Evolutionary conservation across 2,888 invertebrate species (phyloP).

Genomic region (Allolobophora icterica): DNA sequence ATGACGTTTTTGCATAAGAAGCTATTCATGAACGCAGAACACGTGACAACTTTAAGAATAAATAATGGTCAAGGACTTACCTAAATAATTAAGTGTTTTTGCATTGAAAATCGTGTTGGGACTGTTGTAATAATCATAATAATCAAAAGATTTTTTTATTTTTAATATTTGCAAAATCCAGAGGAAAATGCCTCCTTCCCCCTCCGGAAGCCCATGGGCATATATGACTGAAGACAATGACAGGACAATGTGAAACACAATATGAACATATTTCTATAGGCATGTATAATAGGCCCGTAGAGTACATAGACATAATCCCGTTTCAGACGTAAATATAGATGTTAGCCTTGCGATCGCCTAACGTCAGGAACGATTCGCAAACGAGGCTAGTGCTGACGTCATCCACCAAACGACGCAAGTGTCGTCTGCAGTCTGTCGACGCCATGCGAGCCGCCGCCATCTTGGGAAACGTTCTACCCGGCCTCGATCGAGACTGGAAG

Average conservation of each 20-base stretch:
- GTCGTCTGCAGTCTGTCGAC: slow-evolving; percentile 7
- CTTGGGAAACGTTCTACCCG: slow-evolving; percentile 9
- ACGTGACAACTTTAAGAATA: too few species aligned
- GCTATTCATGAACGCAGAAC: too few species aligned
- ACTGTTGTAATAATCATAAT: too few species aligned
- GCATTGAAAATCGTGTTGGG: too few species aligned
- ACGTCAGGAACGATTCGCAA: not conserved
- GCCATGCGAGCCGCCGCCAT: slow-evolving; percentile 23
- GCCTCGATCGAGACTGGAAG: slow-evolving; percentile 21
- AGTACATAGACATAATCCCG: not conserved
- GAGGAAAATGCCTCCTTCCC: too few species aligned
- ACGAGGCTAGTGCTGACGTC: not conserved
- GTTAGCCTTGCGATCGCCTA: not conserved
- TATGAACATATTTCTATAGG: not conserved
- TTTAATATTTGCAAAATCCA: too few species aligned
- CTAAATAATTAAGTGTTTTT: too few species aligned
- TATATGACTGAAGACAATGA: not conserved
- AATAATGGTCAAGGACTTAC: too few species aligned
- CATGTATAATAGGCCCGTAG: not conserved
- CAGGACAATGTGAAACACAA: not conserved
- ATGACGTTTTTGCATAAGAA: too few species aligned
- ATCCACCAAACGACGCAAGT: not conserved
- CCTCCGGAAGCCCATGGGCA: too few species aligned
- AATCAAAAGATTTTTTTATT: too few species aligned
- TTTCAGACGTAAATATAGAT: not conserved